Conservation (phyloP, 2,888 invertebrate genomes). For the Fabriciana adippe region DNA sequence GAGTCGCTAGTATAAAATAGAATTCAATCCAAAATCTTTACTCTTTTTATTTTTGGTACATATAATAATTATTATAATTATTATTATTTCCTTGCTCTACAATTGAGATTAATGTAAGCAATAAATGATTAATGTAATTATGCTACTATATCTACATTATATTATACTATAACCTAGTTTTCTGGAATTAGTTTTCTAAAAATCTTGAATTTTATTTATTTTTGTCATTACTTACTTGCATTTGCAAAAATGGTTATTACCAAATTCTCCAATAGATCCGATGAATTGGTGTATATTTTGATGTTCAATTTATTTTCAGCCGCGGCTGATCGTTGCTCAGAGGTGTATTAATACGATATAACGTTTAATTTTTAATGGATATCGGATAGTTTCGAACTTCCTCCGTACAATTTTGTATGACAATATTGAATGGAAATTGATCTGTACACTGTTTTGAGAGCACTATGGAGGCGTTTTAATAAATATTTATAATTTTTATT, state of each 20-base stretch:
- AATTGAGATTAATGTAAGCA: too few relatives aligned
- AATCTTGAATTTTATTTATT: neutral
- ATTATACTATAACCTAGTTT: too few relatives aligned
- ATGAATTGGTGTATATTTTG: conserved; percentile 45
- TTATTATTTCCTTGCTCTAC: too few relatives aligned
- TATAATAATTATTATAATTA: too few relatives aligned
- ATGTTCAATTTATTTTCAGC: conserved; percentile 57
- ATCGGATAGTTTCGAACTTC: conserved; percentile 45
- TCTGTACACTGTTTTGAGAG: conserved; percentile 23
- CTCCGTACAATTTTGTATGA: conserved; percentile 43
- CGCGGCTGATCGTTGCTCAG: conserved; percentile 49
- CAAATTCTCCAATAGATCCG: conserved; percentile 9
- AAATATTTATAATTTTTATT: conserved; percentile 27
- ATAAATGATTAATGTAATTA: too few relatives aligned
- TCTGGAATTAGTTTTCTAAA: too few relatives aligned
- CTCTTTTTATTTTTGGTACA: too few relatives aligned
- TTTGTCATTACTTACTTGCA: neutral
- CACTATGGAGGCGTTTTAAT: conserved; percentile 10
- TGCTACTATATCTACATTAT: too few relatives aligned
- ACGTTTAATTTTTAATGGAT: conserved; percentile 60
- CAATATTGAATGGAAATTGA: conserved; percentile 42
- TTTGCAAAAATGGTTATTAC: conserved; percentile 5
- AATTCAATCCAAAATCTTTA: too few relatives aligned
- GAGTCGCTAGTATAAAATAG: too few relatives aligned
- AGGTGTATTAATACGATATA: conserved; percentile 60